phyloP scores from a whole-genome alignment of 2,113 vertebrate species.

The Pogonocichla stellata region DNA sequence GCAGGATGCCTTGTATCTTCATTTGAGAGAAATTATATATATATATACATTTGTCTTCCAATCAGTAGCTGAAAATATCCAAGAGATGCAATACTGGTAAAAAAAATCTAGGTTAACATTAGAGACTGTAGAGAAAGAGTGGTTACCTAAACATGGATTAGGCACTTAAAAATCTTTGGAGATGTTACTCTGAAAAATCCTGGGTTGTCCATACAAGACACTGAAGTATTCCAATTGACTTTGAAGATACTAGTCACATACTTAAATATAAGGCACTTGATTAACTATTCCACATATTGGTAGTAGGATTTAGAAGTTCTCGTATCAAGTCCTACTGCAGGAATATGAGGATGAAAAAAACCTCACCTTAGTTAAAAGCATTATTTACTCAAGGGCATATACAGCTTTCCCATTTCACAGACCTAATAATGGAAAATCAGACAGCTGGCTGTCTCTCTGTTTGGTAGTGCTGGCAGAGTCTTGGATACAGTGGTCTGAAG shows the following conservation, averaged over 20 bases:
- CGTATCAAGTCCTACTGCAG: not conserved
- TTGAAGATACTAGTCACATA: not conserved
- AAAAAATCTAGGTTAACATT: not conserved
- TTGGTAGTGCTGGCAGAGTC: not conserved
- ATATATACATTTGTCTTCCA: not conserved
- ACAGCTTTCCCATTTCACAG: not conserved
- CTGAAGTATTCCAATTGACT: not conserved
- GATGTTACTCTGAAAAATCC: not conserved
- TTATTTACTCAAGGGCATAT: not conserved
- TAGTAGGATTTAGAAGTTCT: not conserved
- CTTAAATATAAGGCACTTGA: not conserved
- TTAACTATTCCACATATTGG: not conserved
- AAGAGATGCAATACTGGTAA: not conserved
- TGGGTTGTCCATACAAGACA: not conserved
- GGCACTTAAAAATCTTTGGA: not conserved
- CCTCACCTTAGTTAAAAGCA: not conserved
- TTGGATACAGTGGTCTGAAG: not conserved
- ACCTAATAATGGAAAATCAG: slow-evolving; percentile 12
- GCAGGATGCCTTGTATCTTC: not conserved
- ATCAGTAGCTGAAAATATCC: not conserved
- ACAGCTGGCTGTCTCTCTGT: not conserved
- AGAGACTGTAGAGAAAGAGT: not conserved
- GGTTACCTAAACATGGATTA: not conserved
- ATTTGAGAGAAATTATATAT: not conserved
- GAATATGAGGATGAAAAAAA: not conserved